Percentiles rank a stretch among this genome's conserved stretches.
Conservation (phyloP, 2,888 invertebrate species). For the Acleris laterana region DNA sequence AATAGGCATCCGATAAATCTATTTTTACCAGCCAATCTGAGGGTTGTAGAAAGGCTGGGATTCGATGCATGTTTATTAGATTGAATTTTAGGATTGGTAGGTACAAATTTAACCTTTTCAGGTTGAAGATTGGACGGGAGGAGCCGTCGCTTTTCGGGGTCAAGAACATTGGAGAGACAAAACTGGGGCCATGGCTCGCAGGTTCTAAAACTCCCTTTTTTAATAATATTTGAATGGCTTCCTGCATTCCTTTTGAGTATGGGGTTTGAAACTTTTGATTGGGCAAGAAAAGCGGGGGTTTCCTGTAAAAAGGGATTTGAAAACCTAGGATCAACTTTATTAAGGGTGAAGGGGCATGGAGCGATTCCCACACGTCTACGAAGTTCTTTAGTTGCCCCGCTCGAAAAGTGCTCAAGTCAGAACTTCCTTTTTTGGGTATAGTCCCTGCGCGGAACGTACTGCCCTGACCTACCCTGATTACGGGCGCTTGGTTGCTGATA, state of each 20-base stretch:
- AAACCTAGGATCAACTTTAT: too few relatives aligned
- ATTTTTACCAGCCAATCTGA: neutral
- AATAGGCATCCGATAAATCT: slow-evolving; percentile 6
- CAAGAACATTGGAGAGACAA: slow-evolving; percentile 12
- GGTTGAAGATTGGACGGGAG: slow-evolving; percentile 15
- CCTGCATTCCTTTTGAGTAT: slow-evolving; percentile 3
- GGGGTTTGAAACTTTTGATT: slow-evolving; percentile 8
- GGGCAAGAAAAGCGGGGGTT: slow-evolving; percentile 4
- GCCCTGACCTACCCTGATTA: neutral
- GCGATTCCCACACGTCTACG: too few relatives aligned
- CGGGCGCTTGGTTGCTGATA: neutral
- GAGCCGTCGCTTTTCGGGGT: slow-evolving; percentile 17
- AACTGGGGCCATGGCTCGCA: slow-evolving; percentile 4
- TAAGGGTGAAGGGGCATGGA: too few relatives aligned
- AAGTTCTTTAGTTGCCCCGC: too few relatives aligned
- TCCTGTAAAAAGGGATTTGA: too few relatives aligned
- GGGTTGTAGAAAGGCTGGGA: neutral
- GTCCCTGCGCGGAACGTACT: slow-evolving; percentile 7
- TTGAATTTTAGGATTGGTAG: neutral
- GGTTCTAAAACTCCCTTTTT: slow-evolving; percentile 2
- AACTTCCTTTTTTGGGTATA: slow-evolving; percentile 18
- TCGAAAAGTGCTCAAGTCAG: slow-evolving; percentile 4
- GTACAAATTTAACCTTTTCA: slow-evolving; percentile 12
- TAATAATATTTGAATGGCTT: neutral
- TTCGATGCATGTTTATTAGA: neutral